Evolutionary conservation across 2,888 invertebrate genomes (phyloP).

Genomic region (Ochlodes sylvanus): DNA sequence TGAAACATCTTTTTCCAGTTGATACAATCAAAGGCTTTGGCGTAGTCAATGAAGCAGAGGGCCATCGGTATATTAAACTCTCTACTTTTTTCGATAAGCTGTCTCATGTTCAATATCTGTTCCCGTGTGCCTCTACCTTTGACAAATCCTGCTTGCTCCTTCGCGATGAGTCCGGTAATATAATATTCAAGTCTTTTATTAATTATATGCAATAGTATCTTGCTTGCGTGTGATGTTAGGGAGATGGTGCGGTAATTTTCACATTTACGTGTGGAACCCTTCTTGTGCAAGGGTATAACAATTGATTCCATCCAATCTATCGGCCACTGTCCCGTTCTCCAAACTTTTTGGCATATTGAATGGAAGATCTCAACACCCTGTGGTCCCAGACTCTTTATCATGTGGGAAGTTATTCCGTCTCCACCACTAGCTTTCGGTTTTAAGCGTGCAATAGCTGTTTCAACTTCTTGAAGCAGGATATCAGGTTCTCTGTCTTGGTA

Average conservation of each 20-base stretch:
- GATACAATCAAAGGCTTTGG: background rate
- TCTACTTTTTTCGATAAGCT: constrained; percentile 8
- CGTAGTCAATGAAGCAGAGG: too few relatives aligned
- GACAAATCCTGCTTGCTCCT: constrained; percentile 19
- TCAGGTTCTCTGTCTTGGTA: background rate
- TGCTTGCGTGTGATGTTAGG: constrained; percentile 21
- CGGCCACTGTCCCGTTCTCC: constrained; percentile 18
- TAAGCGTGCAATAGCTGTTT: background rate
- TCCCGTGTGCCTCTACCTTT: constrained; percentile 14
- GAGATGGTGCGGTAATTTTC: constrained; percentile 16
- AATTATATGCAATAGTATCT: constrained; percentile 12
- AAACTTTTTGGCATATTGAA: too few relatives aligned
- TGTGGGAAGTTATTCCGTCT: background rate
- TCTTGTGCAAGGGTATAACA: constrained; percentile 21
- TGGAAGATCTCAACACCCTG: background rate
- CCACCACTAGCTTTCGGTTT: constrained; percentile 9
- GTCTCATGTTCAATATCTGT: constrained; percentile 13
- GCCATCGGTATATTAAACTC: constrained; percentile 3
- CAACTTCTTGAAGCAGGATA: constrained; percentile 7
- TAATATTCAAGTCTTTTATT: constrained; percentile 18
- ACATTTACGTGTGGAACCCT: constrained; percentile 49
- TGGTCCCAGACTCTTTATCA: background rate
- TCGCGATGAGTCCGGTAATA: too few relatives aligned
- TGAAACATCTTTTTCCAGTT: too few relatives aligned
- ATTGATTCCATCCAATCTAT: constrained; percentile 17